Conservation (phyloP, 2,113 vertebrate genomes). For the Morone chrysops region DNA sequence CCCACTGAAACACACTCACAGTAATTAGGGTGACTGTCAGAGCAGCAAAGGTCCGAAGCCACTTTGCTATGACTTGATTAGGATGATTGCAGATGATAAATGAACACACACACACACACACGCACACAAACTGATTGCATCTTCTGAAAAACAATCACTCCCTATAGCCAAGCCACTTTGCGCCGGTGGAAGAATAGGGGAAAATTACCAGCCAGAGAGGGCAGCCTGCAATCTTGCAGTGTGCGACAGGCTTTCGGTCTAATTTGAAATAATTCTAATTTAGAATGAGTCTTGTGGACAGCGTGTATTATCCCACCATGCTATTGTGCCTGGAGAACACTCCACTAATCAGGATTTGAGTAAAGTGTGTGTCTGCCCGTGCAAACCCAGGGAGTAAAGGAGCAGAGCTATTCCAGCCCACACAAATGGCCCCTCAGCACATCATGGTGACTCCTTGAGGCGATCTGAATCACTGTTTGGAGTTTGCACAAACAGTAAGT, state of each 20-base stretch:
- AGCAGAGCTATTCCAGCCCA: conserved; percentile 47
- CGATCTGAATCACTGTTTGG: conserved; percentile 50
- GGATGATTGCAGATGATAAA: conserved; percentile 64
- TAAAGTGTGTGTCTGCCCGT: conserved; percentile 48
- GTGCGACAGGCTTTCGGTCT: conserved; percentile 46
- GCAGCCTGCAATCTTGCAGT: conserved; percentile 51
- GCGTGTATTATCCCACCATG: conserved; percentile 57
- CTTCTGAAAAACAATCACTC: conserved; percentile 66
- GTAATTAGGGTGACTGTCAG: conserved; percentile 57
- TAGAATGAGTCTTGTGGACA: conserved; percentile 54
- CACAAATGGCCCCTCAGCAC: conserved; percentile 52
- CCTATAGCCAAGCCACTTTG: conserved; percentile 37
- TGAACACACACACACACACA: neutral
- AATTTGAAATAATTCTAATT: conserved; percentile 77
- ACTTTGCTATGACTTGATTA: conserved; percentile 68
- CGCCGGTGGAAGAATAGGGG: conserved; percentile 47
- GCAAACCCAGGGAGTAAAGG: conserved; percentile 22
- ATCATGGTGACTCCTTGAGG: conserved; percentile 49
- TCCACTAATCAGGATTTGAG: conserved; percentile 78
- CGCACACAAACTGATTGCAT: conserved; percentile 66
- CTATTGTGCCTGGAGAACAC: conserved; percentile 66
- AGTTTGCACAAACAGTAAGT: conserved; percentile 23
- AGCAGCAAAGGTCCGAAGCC: conserved; percentile 35
- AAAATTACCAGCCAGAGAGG: conserved; percentile 68
- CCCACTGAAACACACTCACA: conserved; percentile 17